These are phyloP conservation scores for Meriones unguiculatus DNA, from an alignment of 2,113 vertebrate species.

Conservation along the genomic window DNA sequence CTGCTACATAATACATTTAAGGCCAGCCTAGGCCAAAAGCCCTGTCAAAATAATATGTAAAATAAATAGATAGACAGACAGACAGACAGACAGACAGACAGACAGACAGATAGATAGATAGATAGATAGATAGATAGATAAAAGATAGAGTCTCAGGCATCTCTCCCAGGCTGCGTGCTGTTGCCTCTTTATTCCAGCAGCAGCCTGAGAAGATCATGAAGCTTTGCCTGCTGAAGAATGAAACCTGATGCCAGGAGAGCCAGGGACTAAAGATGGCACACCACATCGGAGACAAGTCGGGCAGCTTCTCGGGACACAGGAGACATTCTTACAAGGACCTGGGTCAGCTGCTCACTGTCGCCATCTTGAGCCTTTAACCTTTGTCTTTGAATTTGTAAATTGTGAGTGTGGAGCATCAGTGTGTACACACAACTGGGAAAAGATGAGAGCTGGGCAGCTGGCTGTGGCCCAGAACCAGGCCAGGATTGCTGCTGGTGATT, in stretches of 20 bases:
- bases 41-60: background rate
- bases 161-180: background rate
- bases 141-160: background rate
- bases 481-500: background rate
- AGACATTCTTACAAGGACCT: background rate
- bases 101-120: no score
- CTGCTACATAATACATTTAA: background rate
- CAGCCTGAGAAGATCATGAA: background rate
- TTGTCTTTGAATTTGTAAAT: background rate
- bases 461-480: background rate
- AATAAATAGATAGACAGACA: background rate
- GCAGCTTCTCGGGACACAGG: background rate
- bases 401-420: background rate
- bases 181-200: background rate
- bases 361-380: background rate
- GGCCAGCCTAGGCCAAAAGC: background rate
- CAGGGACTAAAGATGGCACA: background rate
- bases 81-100: no score
- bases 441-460: background rate
- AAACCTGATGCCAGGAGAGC: background rate
- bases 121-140: no score
- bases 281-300: background rate
- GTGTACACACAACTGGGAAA: background rate
- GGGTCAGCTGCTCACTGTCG: background rate
- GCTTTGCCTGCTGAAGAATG: background rate